Evolutionary conservation across 2,888 invertebrate genomes (phyloP), one percentile per base, ranked within the genome.

Genomic region (Odiellus spinosus): DNA sequence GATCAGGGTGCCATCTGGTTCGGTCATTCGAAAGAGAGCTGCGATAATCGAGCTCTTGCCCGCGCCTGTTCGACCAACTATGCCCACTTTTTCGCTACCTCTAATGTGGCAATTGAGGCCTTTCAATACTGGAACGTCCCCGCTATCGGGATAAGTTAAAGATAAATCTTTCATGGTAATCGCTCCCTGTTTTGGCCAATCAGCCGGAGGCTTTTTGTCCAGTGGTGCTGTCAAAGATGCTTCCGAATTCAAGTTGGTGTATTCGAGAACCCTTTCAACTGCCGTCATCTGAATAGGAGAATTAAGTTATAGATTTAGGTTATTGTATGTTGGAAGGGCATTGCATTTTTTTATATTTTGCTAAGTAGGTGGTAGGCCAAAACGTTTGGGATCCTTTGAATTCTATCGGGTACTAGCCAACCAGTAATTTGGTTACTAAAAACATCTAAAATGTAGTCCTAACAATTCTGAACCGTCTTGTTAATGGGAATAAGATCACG

Each of bases 191-290:
- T 53, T 43, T 1, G 71, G 70, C 71, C 71, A 71, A 11, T 57
- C 55, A n/a, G 56, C 45, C 0, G 64, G 62, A 0, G 65, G 64
- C 5, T 64, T 64, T 41, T 60, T 60, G 8, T 60, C 58, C 3
- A 57, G 54, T 10, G 56, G 54, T 0, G 78, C 76, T 17, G 74
- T 76, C 17, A 76, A 67, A 0, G 73, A 71, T 1, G 75, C 74
- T 64, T 87, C 86, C 38, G 77, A 71, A 1, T 80, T 77, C 20
- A 87, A 64, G 14, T 76, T 71, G 1, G 79, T 77, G 64, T 83
- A 87, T 61, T 86, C 82, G 19, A 82, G 63, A 2, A 87, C 76
- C 44, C 87, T 75, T 67, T 95, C 93, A 0, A 93, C 91, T 6
- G 55, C 54, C 10, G 56, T 57, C 58, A 58, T 58, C 50, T 53